phyloP scores from a whole-genome alignment of 2,113 vertebrate species.

The Corvus moneduloides region DNA sequence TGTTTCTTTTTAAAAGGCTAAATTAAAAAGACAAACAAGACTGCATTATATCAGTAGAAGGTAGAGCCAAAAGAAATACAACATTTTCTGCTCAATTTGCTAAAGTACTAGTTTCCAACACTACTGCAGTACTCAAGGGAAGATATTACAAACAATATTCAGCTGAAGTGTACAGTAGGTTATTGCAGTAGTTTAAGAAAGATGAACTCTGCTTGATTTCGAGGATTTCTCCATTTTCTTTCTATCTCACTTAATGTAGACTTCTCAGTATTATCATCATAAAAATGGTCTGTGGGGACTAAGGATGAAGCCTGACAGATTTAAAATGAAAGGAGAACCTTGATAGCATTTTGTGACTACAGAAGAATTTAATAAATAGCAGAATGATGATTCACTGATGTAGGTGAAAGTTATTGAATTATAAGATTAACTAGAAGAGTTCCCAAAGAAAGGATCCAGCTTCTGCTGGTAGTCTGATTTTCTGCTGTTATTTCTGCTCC shows the following conservation, averaged over 20 bases:
- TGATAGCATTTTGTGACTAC: slow-evolving; percentile 24
- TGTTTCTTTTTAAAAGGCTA: not conserved
- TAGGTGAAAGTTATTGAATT: slow-evolving; percentile 16
- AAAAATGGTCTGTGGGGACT: slow-evolving; percentile 5
- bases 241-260: slow-evolving; percentile 11
- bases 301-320: slow-evolving; percentile 1
- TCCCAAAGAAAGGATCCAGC: not conserved
- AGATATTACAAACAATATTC: slow-evolving; percentile 14
- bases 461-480: not conserved
- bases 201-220: slow-evolving; percentile 45
- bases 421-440: not conserved
- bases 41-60: not conserved
- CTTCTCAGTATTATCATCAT: slow-evolving; percentile 4
- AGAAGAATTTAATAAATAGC: slow-evolving; percentile 34
- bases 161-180: slow-evolving; percentile 21
- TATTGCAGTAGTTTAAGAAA: slow-evolving; percentile 43
- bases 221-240: slow-evolving; percentile 47
- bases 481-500: not conserved
- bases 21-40: not conserved
- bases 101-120: not conserved
- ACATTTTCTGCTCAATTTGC: slow-evolving; percentile 33
- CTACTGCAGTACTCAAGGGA: slow-evolving; percentile 12
- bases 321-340: slow-evolving; percentile 22
- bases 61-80: not conserved
- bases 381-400: not conserved